Evolutionary conservation across 2,888 invertebrate genomes (phyloP).

Genomic region (Hyles lineata): DNA sequence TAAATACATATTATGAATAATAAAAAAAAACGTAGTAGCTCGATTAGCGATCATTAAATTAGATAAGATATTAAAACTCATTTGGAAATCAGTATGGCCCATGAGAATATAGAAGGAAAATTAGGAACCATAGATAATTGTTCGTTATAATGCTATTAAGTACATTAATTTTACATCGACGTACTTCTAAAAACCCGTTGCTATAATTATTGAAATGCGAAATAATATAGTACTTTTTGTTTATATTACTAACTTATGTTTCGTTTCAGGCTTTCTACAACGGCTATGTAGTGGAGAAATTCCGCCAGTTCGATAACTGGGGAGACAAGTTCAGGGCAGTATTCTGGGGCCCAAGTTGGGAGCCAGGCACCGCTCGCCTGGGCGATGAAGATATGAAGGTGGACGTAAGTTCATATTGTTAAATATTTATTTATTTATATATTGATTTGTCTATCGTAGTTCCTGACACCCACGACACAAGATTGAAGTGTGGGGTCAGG

Average conservation of each 20-base stretch:
- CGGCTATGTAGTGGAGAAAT: constrained; percentile 87
- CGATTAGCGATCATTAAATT: too few species aligned
- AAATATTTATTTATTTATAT: not conserved
- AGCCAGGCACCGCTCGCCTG: constrained; percentile 90
- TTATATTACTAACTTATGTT: not conserved
- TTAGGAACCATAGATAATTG: too few species aligned
- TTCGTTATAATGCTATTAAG: too few species aligned
- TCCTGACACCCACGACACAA: too few species aligned
- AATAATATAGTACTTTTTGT: too few species aligned
- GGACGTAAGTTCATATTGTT: constrained; percentile 84
- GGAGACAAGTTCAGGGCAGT: constrained; percentile 88
- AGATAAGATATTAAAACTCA: not conserved
- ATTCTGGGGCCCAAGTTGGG: constrained; percentile 95
- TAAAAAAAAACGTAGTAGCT: not conserved
- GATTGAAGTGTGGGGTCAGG: too few species aligned
- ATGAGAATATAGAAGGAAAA: too few species aligned
- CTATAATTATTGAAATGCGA: too few species aligned
- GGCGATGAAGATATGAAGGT: constrained; percentile 91
- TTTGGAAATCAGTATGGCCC: not conserved
- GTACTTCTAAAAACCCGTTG: too few species aligned
- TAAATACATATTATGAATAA: too few species aligned
- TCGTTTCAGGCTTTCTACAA: constrained; percentile 89
- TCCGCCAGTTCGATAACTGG: constrained; percentile 83
- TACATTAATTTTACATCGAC: too few species aligned
- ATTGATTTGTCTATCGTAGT: too few species aligned